Percentiles rank a stretch among this genome's conserved stretches.
Evolutionary conservation across 1,140 invertebrate genomes (phyloP).

Genomic region (Apis mellifera): DNA sequence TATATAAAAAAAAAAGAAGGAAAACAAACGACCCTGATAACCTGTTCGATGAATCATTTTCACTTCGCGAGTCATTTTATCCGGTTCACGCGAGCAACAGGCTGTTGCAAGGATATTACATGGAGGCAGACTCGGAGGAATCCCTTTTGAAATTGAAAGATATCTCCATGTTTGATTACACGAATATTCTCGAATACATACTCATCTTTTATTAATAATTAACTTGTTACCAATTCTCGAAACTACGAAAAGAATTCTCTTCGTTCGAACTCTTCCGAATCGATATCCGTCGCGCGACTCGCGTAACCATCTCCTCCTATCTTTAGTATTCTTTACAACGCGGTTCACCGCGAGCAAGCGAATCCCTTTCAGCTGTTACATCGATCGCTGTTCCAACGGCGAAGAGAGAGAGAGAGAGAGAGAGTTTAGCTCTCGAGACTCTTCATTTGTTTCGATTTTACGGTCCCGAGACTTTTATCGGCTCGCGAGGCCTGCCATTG

Average conservation of each 20-base stretch:
- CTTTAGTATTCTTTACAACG: neutral
- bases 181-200: too few species aligned
- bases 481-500: conserved; percentile 36
- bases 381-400: neutral
- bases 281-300: too few species aligned
- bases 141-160: too few species aligned
- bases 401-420: neutral
- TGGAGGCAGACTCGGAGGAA: too few species aligned
- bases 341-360: conserved; percentile 1
- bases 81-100: neutral
- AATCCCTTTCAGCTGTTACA: conserved; percentile 2
- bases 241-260: too few species aligned
- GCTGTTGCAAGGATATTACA: too few species aligned
- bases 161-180: too few species aligned
- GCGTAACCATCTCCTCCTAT: too few species aligned
- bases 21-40: neutral
- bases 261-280: too few species aligned
- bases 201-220: too few species aligned
- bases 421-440: neutral
- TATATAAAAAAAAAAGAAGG: too few species aligned
- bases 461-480: conserved; percentile 61
- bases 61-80: neutral
- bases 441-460: conserved; percentile 38
- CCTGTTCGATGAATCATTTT: neutral
- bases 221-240: too few species aligned